Percentiles rank a stretch among this genome's conserved stretches.
These are phyloP conservation scores for Sebastes diploproa DNA, from an alignment of 2,797 vertebrate species.

Conservation along the genomic window DNA sequence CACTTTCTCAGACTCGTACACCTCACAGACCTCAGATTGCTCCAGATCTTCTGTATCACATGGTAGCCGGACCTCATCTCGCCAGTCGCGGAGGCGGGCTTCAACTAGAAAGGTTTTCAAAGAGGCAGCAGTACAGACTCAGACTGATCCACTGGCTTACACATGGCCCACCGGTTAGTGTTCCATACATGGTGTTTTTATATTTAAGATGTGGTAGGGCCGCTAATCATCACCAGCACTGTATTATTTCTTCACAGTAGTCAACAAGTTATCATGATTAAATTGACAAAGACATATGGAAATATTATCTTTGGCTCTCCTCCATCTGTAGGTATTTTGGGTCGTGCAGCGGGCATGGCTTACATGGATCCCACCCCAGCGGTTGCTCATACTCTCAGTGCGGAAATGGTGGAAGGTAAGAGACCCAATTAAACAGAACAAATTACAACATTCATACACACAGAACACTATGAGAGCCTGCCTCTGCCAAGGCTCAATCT, in stretches of 20 bases:
- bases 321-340: slow-evolving; percentile 10
- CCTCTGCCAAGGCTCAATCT: not conserved
- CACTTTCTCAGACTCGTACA: slow-evolving; percentile 26
- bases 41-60: slow-evolving; percentile 33
- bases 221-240: not conserved
- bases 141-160: slow-evolving; percentile 45
- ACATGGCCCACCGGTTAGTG: slow-evolving; percentile 79
- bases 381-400: slow-evolving; percentile 74
- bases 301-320: not conserved
- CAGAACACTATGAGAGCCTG: not conserved
- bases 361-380: slow-evolving; percentile 76
- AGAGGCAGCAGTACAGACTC: slow-evolving; percentile 85
- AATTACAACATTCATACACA: not conserved
- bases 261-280: not conserved
- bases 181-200: not conserved
- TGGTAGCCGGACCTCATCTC: not conserved
- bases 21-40: slow-evolving; percentile 1
- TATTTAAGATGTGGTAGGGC: not conserved
- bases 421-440: not conserved
- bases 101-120: slow-evolving; percentile 48
- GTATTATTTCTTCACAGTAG: not conserved
- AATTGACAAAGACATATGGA: not conserved
- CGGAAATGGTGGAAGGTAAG: slow-evolving; percentile 88
- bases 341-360: slow-evolving; percentile 48
- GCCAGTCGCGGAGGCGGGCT: not conserved